phyloP scores from a whole-genome alignment of 2,113 vertebrate species.

The Pelecanoides urinatrix region DNA sequence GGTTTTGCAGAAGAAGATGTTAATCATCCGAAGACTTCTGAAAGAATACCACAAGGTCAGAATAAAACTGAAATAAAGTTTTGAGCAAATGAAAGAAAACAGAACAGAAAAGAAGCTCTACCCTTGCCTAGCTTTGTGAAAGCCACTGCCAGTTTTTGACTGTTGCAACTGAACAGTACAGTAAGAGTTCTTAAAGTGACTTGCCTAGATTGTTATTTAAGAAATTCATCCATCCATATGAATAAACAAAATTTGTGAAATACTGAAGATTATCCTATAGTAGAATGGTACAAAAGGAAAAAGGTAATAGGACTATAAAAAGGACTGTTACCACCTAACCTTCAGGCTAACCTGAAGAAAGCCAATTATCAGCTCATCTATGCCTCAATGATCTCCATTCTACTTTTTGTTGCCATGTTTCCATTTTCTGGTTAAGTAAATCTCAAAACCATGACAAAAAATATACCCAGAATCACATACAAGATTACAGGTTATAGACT shows the following conservation, averaged over 20 bases:
- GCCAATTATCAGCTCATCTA: conserved; percentile 53
- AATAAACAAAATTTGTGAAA: conserved; percentile 57
- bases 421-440: conserved; percentile 69
- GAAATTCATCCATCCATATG: conserved; percentile 45
- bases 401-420: conserved; percentile 40
- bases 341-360: conserved; percentile 65
- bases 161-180: conserved; percentile 11
- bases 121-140: conserved; percentile 53
- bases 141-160: conserved; percentile 46
- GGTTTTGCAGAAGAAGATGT: conserved; percentile 47
- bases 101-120: conserved; percentile 60
- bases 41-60: conserved; percentile 72
- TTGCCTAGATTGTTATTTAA: conserved; percentile 12
- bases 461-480: conserved; percentile 42
- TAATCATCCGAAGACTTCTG: conserved; percentile 70
- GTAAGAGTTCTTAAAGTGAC: conserved; percentile 54
- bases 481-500: conserved; percentile 42
- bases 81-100: conserved; percentile 66
- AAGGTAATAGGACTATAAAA: conserved; percentile 33
- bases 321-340: conserved; percentile 39
- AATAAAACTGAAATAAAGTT: conserved; percentile 71
- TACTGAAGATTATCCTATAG: conserved; percentile 11
- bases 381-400: conserved; percentile 55
- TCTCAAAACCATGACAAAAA: conserved; percentile 59
- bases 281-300: conserved; percentile 48